Conservation (phyloP, 2,113 vertebrate species). For the Gnathonemus echidnorhynchus region DNA sequence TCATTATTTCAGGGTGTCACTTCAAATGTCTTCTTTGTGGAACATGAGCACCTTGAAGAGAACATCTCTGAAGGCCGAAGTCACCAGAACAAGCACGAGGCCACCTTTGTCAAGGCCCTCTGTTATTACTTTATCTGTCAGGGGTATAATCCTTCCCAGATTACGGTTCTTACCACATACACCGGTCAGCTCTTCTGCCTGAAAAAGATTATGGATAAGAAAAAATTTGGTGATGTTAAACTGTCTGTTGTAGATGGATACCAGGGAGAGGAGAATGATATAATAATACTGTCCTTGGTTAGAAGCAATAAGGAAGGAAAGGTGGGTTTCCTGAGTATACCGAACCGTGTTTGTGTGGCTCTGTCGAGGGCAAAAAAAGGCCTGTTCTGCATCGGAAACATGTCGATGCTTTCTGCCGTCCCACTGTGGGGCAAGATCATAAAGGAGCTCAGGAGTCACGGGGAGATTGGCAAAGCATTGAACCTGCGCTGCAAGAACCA, state of each 20-base stretch:
- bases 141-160: constrained; percentile 63
- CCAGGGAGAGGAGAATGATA: constrained; percentile 74
- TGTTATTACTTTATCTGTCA: constrained; percentile 66
- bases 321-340: constrained; percentile 67
- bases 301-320: constrained; percentile 61
- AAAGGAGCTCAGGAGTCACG: constrained; percentile 13
- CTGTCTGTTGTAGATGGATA: constrained; percentile 66
- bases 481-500: constrained; percentile 38
- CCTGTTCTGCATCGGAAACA: constrained; percentile 60
- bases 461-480: constrained; percentile 24
- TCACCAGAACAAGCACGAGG: constrained; percentile 67
- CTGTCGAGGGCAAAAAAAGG: constrained; percentile 69
- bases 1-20: constrained; percentile 60
- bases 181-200: constrained; percentile 66
- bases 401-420: constrained; percentile 23
- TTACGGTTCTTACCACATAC: constrained; percentile 72
- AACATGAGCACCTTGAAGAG: constrained; percentile 62
- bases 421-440: constrained; percentile 34
- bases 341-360: constrained; percentile 67
- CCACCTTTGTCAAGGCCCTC: constrained; percentile 60
- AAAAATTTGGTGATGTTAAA: constrained; percentile 59
- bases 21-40: constrained; percentile 66
- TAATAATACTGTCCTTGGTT: constrained; percentile 67
- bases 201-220: constrained; percentile 58
- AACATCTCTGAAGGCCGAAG: constrained; percentile 67